Evolutionary conservation across 2,888 invertebrate genomes (phyloP).

Genomic region (Drosophila kanekoi): DNA sequence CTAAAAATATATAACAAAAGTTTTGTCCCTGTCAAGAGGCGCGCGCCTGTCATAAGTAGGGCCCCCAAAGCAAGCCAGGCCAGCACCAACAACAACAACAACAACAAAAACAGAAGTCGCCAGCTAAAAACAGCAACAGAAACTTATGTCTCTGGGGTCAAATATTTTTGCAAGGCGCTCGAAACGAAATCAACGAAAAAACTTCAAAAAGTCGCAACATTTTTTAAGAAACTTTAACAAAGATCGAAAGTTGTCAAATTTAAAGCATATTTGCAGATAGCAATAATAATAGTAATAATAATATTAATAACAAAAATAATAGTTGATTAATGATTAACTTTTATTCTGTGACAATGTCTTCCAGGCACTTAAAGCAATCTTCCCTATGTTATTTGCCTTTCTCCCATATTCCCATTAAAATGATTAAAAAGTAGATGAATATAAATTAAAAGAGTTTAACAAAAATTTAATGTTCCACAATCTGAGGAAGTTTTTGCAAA

Average conservation of each 20-base stretch:
- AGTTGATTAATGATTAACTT: no score
- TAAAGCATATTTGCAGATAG: no score
- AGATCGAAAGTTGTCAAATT: not conserved
- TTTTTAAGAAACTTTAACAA: slow-evolving; percentile 6
- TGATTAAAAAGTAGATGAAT: no score
- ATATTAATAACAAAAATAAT: no score
- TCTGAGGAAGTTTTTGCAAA: no score
- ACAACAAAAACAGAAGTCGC: slow-evolving; percentile 12
- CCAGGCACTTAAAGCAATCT: no score
- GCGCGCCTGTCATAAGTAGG: slow-evolving; percentile 78
- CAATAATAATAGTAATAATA: no score
- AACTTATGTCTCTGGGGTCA: slow-evolving; percentile 67
- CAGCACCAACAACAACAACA: slow-evolving; percentile 18
- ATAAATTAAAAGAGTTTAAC: no score
- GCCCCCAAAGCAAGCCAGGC: slow-evolving; percentile 41
- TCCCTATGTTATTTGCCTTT: no score
- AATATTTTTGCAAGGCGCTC: slow-evolving; percentile 46
- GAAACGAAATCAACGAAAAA: slow-evolving; percentile 5
- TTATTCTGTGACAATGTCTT: no score
- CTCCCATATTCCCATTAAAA: no score
- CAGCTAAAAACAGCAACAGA: slow-evolving; percentile 7
- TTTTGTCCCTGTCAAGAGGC: slow-evolving; percentile 66
- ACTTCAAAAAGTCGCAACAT: not conserved
- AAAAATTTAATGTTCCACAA: no score
- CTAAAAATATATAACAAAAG: slow-evolving; percentile 73